A percentile compares a stretch with the other conserved stretches of the same genome.
These are phyloP conservation scores for Zosterops borbonicus DNA, from an alignment of 2,113 vertebrate species.

Conservation along the genomic window DNA sequence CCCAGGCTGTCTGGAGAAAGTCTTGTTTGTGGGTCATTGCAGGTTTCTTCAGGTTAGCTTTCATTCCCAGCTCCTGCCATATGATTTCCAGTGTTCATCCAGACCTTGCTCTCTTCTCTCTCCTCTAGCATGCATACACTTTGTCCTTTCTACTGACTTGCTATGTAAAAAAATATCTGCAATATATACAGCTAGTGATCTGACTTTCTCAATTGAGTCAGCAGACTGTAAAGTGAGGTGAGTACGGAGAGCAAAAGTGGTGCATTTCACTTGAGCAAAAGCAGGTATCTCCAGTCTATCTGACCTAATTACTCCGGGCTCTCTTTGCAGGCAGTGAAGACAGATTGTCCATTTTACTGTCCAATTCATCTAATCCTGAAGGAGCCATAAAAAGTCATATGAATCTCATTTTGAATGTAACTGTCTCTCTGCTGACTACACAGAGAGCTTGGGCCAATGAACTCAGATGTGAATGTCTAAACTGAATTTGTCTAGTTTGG, in stretches of 20 bases:
- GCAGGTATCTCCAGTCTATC: background rate
- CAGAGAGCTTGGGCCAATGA: background rate
- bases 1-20: background rate
- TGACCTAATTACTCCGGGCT: background rate
- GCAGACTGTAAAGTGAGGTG: background rate
- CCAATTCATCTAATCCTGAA: background rate
- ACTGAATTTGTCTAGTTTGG: background rate
- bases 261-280: background rate
- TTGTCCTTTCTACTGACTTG: background rate
- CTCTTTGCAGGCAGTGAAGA: background rate
- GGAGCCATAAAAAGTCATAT: background rate
- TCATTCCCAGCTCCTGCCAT: background rate
- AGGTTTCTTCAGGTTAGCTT: background rate
- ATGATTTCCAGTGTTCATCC: background rate
- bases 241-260: background rate
- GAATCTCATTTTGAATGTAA: background rate
- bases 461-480: background rate
- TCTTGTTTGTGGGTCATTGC: background rate
- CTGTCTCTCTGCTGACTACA: background rate
- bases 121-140: background rate
- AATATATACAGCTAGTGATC: background rate
- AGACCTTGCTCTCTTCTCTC: background rate
- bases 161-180: background rate
- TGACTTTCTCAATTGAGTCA: background rate
- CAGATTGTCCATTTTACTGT: background rate